Base-by-base conservation (phyloP, 2,113 vertebrate species). In the Passer montanus region DNA sequence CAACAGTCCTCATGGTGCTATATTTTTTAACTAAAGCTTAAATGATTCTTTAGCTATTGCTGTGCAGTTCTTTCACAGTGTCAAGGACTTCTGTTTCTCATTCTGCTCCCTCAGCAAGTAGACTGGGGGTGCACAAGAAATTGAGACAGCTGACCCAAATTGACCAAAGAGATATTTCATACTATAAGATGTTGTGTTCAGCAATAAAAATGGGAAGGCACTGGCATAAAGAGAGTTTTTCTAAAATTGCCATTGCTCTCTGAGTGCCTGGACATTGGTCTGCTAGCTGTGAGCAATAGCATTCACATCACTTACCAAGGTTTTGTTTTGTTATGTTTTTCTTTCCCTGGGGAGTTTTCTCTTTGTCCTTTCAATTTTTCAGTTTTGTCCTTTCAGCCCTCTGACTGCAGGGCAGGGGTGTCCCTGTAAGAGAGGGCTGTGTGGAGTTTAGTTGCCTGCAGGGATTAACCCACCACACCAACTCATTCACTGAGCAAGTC, bases 401-500 rank as follows among this genome's bases (percentile, higher is more conserved):
- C 11, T 26, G 8, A 46, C 22, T 74, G 12, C 28, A 59, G 7
- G 13, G 5, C 19, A 78, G 11, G 22, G 4, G 2, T 30, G 4
- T 23, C 8, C 1, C 0, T 46, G 28, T 50, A 28, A 66, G 35
- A 64, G 18, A 58, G 11, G 15, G 7, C 10, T 93, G 26, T 60
- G 26, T 81, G 23, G 21, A 49, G 31, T 7, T 58, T 67, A 64
- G 21, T 6, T 23, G 8, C 17, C 63, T 55, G 7, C 4, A 21
- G 5, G 39, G 1, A 2, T 41, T 50, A 73, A 64, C 15, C 3
- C 8, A 67, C 9, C 11, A 12, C 16, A 46, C 1, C 1, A 10
- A 10, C 4, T 44, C 15, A 21, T 26, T 19, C 21, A 62, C 8
- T 58, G 18, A 66, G 11, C 21, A 62, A 66, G 11, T 41, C 19